Conservation (phyloP, 2,113 vertebrate genomes). For the Toxostoma redivivum region DNA sequence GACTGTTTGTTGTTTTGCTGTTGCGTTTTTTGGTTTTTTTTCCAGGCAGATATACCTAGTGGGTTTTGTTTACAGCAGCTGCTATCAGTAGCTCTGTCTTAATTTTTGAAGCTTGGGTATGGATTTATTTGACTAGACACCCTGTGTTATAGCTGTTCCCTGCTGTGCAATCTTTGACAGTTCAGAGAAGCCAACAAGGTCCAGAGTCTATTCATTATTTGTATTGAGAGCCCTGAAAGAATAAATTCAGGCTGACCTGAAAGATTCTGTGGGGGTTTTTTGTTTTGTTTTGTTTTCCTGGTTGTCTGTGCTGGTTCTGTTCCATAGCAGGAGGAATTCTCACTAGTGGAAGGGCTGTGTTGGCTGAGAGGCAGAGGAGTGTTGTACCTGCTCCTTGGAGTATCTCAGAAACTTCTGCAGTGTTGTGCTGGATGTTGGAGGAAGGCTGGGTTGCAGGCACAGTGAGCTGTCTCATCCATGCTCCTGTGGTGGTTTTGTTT, state of each 20-base stretch:
- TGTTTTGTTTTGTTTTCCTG: not conserved
- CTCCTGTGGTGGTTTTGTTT: not conserved
- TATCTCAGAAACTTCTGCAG: not conserved
- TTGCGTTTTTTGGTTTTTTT: not conserved
- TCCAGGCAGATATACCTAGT: not conserved
- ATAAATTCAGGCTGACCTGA: not conserved
- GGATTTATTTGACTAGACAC: slow-evolving; percentile 32
- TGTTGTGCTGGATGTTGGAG: not conserved
- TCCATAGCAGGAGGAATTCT: not conserved
- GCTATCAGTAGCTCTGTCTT: not conserved
- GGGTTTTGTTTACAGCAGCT: slow-evolving; percentile 19
- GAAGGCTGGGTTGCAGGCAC: not conserved
- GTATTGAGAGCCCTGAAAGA: not conserved
- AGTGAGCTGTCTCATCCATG: fast-evolving
- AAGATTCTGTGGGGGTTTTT: not conserved
- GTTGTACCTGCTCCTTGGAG: not conserved
- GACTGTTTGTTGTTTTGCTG: not conserved
- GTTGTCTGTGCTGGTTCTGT: not conserved
- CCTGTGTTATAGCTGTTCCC: not conserved
- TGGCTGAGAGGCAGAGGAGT: not conserved
- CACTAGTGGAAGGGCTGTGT: not conserved
- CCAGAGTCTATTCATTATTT: not conserved
- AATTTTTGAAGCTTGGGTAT: not conserved
- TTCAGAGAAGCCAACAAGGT: not conserved
- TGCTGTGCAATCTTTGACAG: not conserved